Conservation (phyloP, 2,113 vertebrate genomes). For the Microtus montanus region DNA sequence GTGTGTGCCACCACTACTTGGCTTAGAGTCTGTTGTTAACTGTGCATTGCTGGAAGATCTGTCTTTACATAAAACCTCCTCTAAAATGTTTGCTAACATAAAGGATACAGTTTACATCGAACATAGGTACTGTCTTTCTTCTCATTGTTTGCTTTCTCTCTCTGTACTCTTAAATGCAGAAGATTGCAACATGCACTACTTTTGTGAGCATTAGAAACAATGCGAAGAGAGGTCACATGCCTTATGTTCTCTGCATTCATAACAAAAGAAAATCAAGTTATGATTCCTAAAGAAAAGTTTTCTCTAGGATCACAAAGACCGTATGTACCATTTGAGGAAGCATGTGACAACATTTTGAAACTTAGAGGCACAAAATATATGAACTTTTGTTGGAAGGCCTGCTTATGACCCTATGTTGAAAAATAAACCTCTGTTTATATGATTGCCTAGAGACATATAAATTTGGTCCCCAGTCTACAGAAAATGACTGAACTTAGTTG, state of each 20-base stretch:
- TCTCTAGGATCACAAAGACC: not conserved
- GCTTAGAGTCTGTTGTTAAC: not conserved
- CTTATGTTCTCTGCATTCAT: not conserved
- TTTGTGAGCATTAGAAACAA: not conserved
- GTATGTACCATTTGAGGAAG: not conserved
- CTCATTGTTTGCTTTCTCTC: not conserved
- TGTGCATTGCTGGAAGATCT: not conserved
- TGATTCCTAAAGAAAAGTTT: not conserved
- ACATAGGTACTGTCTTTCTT: not conserved
- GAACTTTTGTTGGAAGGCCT: not conserved
- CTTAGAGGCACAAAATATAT: not conserved
- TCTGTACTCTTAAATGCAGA: not conserved
- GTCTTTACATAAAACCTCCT: not conserved
- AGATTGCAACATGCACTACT: conserved; percentile 24
- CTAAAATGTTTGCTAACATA: not conserved
- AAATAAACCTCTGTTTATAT: not conserved
- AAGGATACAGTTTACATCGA: not conserved
- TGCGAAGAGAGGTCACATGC: not conserved
- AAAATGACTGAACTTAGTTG: not conserved
- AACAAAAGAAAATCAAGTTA: not conserved
- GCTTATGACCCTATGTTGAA: not conserved
- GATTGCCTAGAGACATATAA: not conserved
- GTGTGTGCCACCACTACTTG: no score
- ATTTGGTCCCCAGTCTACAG: not conserved
- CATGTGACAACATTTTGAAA: not conserved